These are phyloP conservation scores for Pachyrhynchus sulphureomaculatus DNA, from an alignment of 1,140 invertebrate species.

Conservation along the genomic window DNA sequence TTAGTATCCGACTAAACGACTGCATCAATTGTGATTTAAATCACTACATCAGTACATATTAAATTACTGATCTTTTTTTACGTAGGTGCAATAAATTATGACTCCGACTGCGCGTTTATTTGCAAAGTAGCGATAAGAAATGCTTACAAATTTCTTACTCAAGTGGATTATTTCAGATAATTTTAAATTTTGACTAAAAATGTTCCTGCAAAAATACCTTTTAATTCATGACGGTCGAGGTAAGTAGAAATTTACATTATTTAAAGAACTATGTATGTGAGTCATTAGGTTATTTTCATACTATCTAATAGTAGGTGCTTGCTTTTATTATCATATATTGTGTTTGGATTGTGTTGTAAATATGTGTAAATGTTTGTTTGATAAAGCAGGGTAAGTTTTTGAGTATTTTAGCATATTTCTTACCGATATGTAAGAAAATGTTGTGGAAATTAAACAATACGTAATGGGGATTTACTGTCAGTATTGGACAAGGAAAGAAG, in stretches of 20 bases:
- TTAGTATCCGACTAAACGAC: too few relatives aligned
- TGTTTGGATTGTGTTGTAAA: neutral
- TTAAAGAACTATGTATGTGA: neutral
- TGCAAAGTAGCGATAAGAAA: neutral
- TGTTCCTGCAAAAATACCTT: constrained; percentile 37
- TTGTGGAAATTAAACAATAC: too few relatives aligned
- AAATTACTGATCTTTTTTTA: neutral
- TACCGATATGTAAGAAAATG: too few relatives aligned
- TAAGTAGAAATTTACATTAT: constrained; percentile 21
- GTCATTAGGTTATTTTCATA: constrained; percentile 3
- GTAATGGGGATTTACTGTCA: too few relatives aligned
- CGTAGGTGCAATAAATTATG: too few relatives aligned
- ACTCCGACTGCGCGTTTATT: too few relatives aligned
- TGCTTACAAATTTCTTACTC: neutral
- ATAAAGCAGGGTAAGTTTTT: constrained; percentile 1
- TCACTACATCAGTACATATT: neutral
- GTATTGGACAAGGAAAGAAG: too few relatives aligned
- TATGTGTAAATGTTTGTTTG: neutral
- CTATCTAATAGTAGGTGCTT: neutral
- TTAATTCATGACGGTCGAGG: constrained; percentile 32
- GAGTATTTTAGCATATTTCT: too few relatives aligned
- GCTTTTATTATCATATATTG: neutral
- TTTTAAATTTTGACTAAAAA: neutral
- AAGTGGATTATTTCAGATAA: neutral
- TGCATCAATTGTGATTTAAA: neutral